A percentile compares a stretch with the other conserved stretches of the same genome.
Evolutionary conservation across 2,888 invertebrate genomes (phyloP).

Genomic region (Platerodrilus igneus): DNA sequence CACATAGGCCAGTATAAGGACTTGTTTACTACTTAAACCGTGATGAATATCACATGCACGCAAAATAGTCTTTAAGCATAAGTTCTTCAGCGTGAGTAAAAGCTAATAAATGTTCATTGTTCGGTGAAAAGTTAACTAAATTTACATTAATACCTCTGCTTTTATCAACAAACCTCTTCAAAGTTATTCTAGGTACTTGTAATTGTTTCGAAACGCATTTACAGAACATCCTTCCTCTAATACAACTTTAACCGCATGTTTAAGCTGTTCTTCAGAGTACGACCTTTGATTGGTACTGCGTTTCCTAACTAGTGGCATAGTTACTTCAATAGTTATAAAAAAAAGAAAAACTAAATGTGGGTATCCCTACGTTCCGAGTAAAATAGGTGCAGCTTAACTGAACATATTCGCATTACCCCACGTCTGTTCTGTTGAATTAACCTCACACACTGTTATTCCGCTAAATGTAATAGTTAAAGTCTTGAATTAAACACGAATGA

Average conservation of each 20-base stretch:
- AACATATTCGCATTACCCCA: too few species aligned
- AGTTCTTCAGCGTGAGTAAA: slow-evolving; percentile 12
- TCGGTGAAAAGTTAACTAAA: slow-evolving; percentile 2
- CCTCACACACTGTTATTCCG: too few species aligned
- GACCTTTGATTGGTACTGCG: too few species aligned
- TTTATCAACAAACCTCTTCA: slow-evolving; percentile 2
- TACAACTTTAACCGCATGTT: not conserved
- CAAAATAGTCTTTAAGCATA: slow-evolving; percentile 10
- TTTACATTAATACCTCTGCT: not conserved
- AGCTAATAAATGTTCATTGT: slow-evolving; percentile 9
- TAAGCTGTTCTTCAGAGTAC: not conserved
- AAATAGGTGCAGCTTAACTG: too few species aligned
- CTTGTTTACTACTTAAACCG: slow-evolving; percentile 31
- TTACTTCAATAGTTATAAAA: too few species aligned
- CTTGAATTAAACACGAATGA: too few species aligned
- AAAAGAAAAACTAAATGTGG: too few species aligned
- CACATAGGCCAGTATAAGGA: slow-evolving; percentile 31
- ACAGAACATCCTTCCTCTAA: not conserved
- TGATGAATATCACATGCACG: slow-evolving; percentile 19
- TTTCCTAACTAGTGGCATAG: too few species aligned
- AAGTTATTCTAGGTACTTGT: not conserved
- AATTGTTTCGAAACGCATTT: not conserved
- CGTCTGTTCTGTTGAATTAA: too few species aligned
- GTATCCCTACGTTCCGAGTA: too few species aligned
- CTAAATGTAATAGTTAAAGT: too few species aligned